Evolutionary conservation across 2,797 vertebrate species (phyloP).

Genomic region (Champsocephalus gunnari): DNA sequence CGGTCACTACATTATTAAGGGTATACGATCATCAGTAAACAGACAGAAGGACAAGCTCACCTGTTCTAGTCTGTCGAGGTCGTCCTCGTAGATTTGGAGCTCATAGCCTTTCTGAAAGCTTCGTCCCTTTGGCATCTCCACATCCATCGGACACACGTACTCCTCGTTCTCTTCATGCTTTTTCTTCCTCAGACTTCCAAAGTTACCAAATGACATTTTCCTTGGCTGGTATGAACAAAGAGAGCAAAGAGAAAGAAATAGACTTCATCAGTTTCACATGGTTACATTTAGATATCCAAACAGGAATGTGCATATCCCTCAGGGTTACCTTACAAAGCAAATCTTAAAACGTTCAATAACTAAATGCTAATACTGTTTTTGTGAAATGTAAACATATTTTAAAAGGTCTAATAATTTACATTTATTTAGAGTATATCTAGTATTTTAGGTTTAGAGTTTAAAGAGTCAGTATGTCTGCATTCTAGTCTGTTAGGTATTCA

Average conservation of each 20-base stretch:
- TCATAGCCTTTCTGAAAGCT: slow-evolving; percentile 92
- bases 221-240: slow-evolving; percentile 83
- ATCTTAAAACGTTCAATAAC: neutral
- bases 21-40: neutral
- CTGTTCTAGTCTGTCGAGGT: slow-evolving; percentile 95
- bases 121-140: slow-evolving; percentile 90
- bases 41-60: slow-evolving; percentile 66
- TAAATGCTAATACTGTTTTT: neutral
- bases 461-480: neutral
- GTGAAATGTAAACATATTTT: neutral
- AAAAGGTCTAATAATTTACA: neutral
- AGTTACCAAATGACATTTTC: slow-evolving; percentile 93
- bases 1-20: neutral
- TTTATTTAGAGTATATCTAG: neutral
- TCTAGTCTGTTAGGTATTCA: neutral
- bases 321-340: neutral
- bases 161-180: slow-evolving; percentile 95
- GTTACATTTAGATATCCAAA: neutral
- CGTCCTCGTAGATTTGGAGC: slow-evolving; percentile 92
- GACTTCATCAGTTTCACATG: neutral
- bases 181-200: slow-evolving; percentile 94
- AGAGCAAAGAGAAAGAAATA: slow-evolving; percentile 1
- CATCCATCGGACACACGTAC: slow-evolving; percentile 97
- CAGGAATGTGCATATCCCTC: neutral
- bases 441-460: neutral